phyloP scores from a whole-genome alignment of 2,888 invertebrate species.

The Thereva unica region DNA sequence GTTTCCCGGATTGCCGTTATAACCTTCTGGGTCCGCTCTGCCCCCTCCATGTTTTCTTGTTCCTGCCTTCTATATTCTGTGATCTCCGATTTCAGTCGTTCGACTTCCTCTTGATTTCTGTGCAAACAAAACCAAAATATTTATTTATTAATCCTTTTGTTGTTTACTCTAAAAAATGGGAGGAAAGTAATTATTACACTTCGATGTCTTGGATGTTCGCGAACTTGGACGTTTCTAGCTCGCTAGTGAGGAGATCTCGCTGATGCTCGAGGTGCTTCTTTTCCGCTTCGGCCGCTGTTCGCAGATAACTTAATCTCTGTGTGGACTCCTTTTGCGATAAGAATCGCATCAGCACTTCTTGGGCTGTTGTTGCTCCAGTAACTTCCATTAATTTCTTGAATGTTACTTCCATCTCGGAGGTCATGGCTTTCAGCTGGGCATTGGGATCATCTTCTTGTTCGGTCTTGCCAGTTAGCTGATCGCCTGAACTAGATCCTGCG shows the following conservation, averaged over 20 bases:
- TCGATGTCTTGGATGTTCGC: constrained; percentile 80
- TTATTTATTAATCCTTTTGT: constrained; percentile 16
- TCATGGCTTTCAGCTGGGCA: constrained; percentile 50
- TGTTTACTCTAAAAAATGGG: not conserved
- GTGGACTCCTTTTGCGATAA: constrained; percentile 74
- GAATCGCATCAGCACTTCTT: constrained; percentile 76
- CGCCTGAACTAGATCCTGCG: constrained; percentile 60
- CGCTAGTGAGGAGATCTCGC: constrained; percentile 67
- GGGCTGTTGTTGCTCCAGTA: constrained; percentile 75
- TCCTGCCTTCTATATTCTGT: constrained; percentile 59
- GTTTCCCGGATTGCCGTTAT: constrained; percentile 54
- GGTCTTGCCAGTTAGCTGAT: constrained; percentile 54
- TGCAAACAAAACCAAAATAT: constrained; percentile 42
- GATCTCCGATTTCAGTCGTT: constrained; percentile 66
- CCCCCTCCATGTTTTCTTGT: constrained; percentile 54
- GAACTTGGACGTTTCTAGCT: constrained; percentile 77
- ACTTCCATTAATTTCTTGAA: constrained; percentile 77
- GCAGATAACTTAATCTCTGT: constrained; percentile 69
- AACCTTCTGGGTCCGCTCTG: constrained; percentile 51
- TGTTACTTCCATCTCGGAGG: constrained; percentile 64
- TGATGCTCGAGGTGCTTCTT: constrained; percentile 71
- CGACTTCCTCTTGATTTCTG: constrained; percentile 75
- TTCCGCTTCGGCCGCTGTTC: constrained; percentile 73
- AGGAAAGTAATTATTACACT: constrained; percentile 63
- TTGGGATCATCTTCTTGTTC: constrained; percentile 55